A percentile compares a stretch with the other conserved stretches of the same genome.
Evolutionary conservation across 2,113 vertebrate genomes (phyloP).

Genomic region (Grallaria varia): DNA sequence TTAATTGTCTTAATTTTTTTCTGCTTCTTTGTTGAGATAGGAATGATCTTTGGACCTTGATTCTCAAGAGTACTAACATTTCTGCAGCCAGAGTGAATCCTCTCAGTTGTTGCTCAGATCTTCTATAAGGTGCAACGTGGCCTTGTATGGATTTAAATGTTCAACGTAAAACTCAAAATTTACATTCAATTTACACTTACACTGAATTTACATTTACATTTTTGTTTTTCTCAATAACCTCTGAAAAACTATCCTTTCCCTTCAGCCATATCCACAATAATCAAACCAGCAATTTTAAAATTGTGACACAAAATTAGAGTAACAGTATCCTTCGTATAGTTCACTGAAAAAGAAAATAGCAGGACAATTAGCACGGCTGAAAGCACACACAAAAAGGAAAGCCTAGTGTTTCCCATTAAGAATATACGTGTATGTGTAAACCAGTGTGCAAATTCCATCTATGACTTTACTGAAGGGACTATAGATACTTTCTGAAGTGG

Average conservation of each 20-base stretch:
- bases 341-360: not conserved
- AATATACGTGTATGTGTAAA: not conserved
- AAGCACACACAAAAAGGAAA: not conserved
- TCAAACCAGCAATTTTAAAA: not conserved
- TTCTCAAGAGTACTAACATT: not conserved
- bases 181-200: not conserved
- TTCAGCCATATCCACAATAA: not conserved
- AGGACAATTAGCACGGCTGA: not conserved
- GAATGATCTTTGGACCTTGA: not conserved
- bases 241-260: not conserved
- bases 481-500: not conserved
- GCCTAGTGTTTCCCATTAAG: not conserved
- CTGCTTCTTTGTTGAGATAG: not conserved
- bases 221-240: not conserved
- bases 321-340: not conserved
- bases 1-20: not conserved
- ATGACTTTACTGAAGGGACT: not conserved
- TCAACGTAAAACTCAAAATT: not conserved
- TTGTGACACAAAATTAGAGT: not conserved
- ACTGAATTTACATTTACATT: not conserved
- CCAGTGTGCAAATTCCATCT: not conserved
- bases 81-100: not conserved
- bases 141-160: not conserved
- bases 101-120: not conserved
- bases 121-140: not conserved